A percentile compares a stretch with the other conserved stretches of the same genome.
Conservation (phyloP, 2,113 vertebrate genomes). For the Terrapene triunguis region DNA sequence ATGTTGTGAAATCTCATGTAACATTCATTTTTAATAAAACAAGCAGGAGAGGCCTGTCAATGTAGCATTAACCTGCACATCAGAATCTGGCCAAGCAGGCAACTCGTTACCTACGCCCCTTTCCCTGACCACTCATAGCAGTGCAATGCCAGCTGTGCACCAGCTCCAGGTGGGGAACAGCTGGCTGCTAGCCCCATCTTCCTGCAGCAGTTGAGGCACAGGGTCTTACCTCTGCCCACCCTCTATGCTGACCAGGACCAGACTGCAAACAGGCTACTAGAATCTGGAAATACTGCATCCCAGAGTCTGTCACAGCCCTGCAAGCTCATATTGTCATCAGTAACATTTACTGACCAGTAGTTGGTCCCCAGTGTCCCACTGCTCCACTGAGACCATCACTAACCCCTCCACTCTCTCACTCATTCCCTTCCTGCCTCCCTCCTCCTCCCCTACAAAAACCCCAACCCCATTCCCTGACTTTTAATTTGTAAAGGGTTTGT, state of each 20-base stretch:
- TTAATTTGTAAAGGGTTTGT: neutral
- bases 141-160: neutral
- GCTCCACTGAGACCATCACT: neutral
- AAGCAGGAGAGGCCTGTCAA: neutral
- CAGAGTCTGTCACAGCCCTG: neutral
- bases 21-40: neutral
- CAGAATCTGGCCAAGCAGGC: rapidly evolving
- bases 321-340: neutral
- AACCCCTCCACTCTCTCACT: neutral
- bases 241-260: neutral
- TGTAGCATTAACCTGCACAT: rapidly evolving
- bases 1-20: neutral
- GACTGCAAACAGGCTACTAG: neutral
- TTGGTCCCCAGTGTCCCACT: rapidly evolving
- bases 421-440: neutral
- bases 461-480: neutral
- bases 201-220: neutral
- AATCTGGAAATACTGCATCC: neutral
- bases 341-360: neutral
- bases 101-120: neutral
- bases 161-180: neutral
- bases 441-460: neutral
- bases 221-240: neutral
- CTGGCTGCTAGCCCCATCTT: neutral
- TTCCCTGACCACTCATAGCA: neutral